phyloP scores from a whole-genome alignment of 2,888 invertebrate species.

The Orthosia incerta region DNA sequence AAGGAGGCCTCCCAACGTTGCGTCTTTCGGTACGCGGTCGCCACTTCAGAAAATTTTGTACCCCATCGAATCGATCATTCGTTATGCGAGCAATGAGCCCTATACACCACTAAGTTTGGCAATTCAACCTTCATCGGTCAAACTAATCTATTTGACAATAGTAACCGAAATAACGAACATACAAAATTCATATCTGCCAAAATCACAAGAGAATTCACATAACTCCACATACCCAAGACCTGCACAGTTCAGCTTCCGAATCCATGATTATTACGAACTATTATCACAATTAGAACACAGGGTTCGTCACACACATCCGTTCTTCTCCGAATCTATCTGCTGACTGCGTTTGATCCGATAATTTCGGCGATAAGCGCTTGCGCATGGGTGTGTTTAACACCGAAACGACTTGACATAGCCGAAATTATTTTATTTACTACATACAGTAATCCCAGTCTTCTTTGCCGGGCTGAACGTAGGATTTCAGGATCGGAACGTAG shows the following conservation, averaged over 20 bases:
- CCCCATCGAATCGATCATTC: too few species aligned
- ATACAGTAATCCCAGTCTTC: too few species aligned
- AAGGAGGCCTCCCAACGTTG: too few species aligned
- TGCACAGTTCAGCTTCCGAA: constrained; percentile 41
- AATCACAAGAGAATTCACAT: constrained; percentile 6
- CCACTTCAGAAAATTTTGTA: too few species aligned
- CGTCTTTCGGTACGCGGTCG: too few species aligned
- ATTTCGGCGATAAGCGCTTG: constrained; percentile 50
- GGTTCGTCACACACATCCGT: constrained; percentile 21
- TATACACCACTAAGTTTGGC: too few species aligned
- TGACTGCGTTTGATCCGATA: constrained; percentile 44
- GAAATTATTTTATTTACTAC: too few species aligned
- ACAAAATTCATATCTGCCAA: background rate
- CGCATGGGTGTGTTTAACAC: constrained; percentile 19
- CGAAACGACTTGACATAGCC: constrained; percentile 18
- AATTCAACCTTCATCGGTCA: background rate
- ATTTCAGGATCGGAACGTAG: too few species aligned
- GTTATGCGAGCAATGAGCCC: too few species aligned
- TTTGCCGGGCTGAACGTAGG: too few species aligned
- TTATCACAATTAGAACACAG: constrained; percentile 17
- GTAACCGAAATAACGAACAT: background rate
- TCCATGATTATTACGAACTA: constrained; percentile 36
- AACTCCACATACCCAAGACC: constrained; percentile 50
- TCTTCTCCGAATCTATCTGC: constrained; percentile 13
- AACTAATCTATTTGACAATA: constrained; percentile 28